Evolutionary conservation across 2,797 vertebrate species (phyloP).

Genomic region (Ambastaia sidthimunki): DNA sequence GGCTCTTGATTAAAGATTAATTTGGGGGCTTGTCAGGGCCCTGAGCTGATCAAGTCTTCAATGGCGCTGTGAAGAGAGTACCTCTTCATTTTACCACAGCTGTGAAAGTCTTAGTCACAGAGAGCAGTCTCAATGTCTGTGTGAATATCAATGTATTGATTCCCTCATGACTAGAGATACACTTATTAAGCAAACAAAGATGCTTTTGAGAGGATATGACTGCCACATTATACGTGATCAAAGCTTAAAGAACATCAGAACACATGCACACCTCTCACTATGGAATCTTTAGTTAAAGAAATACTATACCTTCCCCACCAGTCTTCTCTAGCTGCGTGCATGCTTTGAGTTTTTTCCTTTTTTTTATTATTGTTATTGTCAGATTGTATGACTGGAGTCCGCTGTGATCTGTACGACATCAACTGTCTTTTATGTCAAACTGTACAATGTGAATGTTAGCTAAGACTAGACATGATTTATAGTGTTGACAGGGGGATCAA

Average conservation of each 20-base stretch:
- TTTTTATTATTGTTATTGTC: not conserved
- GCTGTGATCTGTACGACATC: not conserved
- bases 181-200: slow-evolving; percentile 21
- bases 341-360: not conserved
- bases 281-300: no score
- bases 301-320: no score
- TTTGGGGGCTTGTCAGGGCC: slow-evolving; percentile 45
- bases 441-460: not conserved
- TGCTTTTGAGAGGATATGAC: slow-evolving; percentile 1
- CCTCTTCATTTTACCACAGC: slow-evolving; percentile 44
- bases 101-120: slow-evolving; percentile 42
- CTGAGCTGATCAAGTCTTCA: slow-evolving; percentile 51
- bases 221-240: not conserved
- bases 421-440: not conserved
- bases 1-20: slow-evolving; percentile 56
- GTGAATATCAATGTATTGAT: slow-evolving; percentile 31
- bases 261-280: not conserved
- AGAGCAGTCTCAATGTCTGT: slow-evolving; percentile 25
- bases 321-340: not conserved
- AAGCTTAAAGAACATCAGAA: not conserved
- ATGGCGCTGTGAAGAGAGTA: slow-evolving; percentile 21
- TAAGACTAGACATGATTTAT: not conserved
- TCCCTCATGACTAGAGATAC: slow-evolving; percentile 14
- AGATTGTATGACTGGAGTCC: not conserved
- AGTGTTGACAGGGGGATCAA: not conserved